Conservation (phyloP, 2,113 vertebrate species). For the Egretta garzetta region DNA sequence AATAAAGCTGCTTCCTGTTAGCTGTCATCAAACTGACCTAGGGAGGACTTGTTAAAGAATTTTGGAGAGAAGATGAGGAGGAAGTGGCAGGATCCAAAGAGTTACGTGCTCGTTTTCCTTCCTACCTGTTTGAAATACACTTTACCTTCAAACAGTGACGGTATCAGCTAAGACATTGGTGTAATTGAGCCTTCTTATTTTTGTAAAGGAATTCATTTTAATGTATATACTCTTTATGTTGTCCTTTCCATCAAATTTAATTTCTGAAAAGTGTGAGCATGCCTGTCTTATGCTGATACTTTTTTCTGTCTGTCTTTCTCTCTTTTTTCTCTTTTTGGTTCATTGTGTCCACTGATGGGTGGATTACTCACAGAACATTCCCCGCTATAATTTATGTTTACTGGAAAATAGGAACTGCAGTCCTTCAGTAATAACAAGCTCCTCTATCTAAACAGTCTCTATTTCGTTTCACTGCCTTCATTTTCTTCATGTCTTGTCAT, state of each 20-base stretch:
- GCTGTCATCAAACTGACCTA: background rate
- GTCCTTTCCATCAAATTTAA: slow-evolving; percentile 44
- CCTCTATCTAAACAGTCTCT: slow-evolving; percentile 19
- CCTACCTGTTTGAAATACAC: background rate
- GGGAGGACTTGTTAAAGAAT: background rate
- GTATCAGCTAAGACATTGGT: slow-evolving; percentile 31
- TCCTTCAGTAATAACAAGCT: slow-evolving; percentile 30
- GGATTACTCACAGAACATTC: background rate
- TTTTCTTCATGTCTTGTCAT: slow-evolving; percentile 48
- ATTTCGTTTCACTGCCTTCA: slow-evolving; percentile 24
- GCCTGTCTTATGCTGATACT: slow-evolving; percentile 21
- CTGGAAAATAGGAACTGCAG: slow-evolving; percentile 33
- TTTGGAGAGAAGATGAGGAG: background rate
- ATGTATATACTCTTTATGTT: slow-evolving; percentile 28
- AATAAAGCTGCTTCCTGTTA: slow-evolving; percentile 5
- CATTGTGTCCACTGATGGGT: background rate
- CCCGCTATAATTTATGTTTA: slow-evolving; percentile 30
- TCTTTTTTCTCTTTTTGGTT: background rate
- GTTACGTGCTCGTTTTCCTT: fast-evolving
- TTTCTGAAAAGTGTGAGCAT: slow-evolving; percentile 52
- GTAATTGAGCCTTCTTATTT: slow-evolving; percentile 17
- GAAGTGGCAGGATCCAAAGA: background rate
- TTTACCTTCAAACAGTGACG: background rate
- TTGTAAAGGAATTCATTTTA: slow-evolving; percentile 24
- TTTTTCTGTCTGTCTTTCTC: background rate